Base-by-base conservation (phyloP, 2,113 vertebrate species). In the Bubo bubo region DNA sequence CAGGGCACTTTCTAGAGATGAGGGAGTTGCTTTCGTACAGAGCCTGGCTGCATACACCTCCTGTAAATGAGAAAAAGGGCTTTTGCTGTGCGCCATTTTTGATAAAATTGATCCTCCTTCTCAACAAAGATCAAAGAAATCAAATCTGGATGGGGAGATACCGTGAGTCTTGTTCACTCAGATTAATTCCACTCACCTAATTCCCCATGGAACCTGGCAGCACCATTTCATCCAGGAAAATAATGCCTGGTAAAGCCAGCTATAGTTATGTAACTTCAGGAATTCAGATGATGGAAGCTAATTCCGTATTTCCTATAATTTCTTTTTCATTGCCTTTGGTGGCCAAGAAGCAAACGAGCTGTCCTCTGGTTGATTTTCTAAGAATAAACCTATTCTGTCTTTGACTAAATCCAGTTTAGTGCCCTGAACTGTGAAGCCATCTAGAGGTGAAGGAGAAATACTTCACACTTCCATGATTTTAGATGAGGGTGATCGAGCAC, bases 401-500 rank as follows among this genome's bases (percentile, higher is more conserved):
- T 66, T 64, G 79, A 35, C 55, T 59, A 5, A 4, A 21, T 0
- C 53, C 76, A 22, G 35, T 4, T 15, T 34, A 8, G 27, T 7
- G 56, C 80, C 71, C 66, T 53, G 83, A 16, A 19, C 90, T 77
- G 83, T 28, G 63, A 24, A 67, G 23, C 58, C 41, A 16, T 5
- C 66, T 8, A 5, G 58, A 30, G 45, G 34, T 8, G 3, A 30
- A 68, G 43, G 28, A 47, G n/a, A 12, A 5, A 2, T 0, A 21
- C 52, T 28, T 77, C 37, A 4, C 24, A 3, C 22, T 18, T 4
- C 22, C 4, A 0, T 3, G 32, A 2, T 4, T n/a, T 14, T 24
- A 5, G 67, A 3, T 8, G 41, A 11, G 28, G 37, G 18, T 22
- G 28, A 32, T 2, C 49, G 32, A 37, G 73, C n/a, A 19, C 23